These are phyloP conservation scores for Anomalospiza imberbis DNA, from an alignment of 2,797 vertebrate genomes.

Conservation along the genomic window DNA sequence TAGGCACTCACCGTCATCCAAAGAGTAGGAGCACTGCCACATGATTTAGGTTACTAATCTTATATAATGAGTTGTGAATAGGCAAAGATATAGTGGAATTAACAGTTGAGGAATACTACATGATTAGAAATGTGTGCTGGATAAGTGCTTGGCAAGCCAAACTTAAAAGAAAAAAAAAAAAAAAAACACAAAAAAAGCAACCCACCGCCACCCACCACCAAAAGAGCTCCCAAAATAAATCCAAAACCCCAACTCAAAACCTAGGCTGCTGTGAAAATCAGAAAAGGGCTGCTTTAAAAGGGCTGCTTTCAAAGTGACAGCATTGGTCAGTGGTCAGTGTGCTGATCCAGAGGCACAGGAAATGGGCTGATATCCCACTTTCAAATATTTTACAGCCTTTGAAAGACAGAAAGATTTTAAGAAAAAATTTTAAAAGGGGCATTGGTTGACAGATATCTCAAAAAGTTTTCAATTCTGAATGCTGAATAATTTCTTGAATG, in stretches of 20 bases:
- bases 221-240: not conserved
- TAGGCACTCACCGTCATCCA: constrained; percentile 6
- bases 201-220: no score
- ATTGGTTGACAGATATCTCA: not conserved
- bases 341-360: not conserved
- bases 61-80: constrained; percentile 20
- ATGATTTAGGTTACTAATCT: constrained; percentile 22
- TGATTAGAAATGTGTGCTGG: not conserved
- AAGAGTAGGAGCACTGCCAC: constrained; percentile 1
- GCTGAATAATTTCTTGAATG: not conserved
- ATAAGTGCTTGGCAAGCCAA: not conserved
- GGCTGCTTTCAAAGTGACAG: not conserved
- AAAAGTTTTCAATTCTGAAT: not conserved
- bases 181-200: no score
- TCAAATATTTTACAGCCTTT: not conserved
- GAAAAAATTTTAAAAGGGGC: not conserved
- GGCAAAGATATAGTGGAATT: constrained; percentile 9
- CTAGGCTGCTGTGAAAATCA: not conserved
- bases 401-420: not conserved
- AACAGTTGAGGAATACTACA: not conserved
- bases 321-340: not conserved
- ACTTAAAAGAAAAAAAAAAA: not conserved
- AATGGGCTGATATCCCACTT: not conserved
- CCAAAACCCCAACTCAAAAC: not conserved
- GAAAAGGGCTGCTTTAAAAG: not conserved